Conservation (phyloP, 2,113 vertebrate species). For the Xiphorhynchus elegans region DNA sequence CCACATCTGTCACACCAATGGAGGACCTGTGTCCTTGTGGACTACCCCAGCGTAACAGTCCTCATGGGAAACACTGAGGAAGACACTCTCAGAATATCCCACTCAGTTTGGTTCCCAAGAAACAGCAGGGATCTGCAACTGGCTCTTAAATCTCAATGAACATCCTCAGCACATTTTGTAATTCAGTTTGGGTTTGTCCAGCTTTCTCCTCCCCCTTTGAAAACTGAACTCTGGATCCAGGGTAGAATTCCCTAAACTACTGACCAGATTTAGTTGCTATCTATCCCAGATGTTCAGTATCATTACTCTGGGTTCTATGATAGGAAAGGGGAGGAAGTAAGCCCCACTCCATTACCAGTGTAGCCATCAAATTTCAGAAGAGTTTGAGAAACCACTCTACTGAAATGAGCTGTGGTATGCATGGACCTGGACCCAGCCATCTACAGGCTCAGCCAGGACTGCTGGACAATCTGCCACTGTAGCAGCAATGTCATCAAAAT, state of each 20-base stretch:
- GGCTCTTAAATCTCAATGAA: neutral
- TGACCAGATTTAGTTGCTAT: neutral
- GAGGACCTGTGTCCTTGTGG: neutral
- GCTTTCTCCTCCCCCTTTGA: neutral
- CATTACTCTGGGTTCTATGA: neutral
- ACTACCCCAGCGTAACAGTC: neutral
- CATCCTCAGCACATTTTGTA: neutral
- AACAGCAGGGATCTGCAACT: neutral
- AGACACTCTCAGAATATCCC: neutral
- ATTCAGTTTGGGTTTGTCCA: neutral
- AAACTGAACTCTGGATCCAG: neutral
- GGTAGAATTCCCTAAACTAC: neutral
- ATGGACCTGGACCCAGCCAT: neutral
- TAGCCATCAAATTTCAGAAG: neutral
- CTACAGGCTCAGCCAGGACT: neutral
- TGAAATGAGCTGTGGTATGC: accelerated
- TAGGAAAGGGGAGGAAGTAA: neutral
- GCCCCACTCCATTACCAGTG: neutral
- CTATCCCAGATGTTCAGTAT: neutral
- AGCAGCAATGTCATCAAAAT: neutral
- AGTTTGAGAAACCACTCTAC: neutral
- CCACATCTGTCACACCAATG: accelerated
- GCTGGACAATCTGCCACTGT: neutral
- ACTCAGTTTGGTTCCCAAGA: neutral
- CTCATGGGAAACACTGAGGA: neutral